These are phyloP conservation scores for Huso huso DNA, from an alignment of 2,797 vertebrate genomes.

Conservation along the genomic window DNA sequence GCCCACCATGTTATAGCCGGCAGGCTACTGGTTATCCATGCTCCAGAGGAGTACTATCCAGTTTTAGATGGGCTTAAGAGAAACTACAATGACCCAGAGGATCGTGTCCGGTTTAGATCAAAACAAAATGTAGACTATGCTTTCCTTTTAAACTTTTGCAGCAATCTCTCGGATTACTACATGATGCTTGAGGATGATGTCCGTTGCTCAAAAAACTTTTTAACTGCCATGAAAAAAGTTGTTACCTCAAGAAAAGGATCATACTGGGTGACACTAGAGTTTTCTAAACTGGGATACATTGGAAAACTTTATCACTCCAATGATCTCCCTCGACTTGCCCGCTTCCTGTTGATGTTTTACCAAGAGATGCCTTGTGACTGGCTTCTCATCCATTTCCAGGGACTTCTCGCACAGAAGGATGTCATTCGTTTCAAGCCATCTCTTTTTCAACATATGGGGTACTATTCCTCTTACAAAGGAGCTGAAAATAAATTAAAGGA, in stretches of 20 bases:
- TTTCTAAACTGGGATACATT: constrained; percentile 96
- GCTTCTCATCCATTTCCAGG: constrained; percentile 90
- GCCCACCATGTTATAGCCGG: constrained; percentile 93
- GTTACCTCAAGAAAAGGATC: constrained; percentile 87
- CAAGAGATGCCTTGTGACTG: constrained; percentile 99
- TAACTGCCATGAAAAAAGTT: constrained; percentile 91
- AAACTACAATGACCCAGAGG: constrained; percentile 95
- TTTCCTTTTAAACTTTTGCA: constrained; percentile 93
- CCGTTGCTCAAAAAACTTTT: constrained; percentile 88
- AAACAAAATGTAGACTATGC: constrained; percentile 98
- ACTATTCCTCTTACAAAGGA: constrained; percentile 94
- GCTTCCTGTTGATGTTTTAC: constrained; percentile 98
- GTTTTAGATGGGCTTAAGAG: constrained; percentile 87
- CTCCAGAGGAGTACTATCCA: constrained; percentile 86
- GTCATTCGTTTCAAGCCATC: constrained; percentile 96
- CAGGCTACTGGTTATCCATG: constrained; percentile 85
- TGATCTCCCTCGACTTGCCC: constrained; percentile 86
- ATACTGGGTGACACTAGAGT: constrained; percentile 97
- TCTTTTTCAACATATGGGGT: constrained; percentile 96
- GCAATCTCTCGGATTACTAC: constrained; percentile 92
- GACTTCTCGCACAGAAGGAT: constrained; percentile 88
- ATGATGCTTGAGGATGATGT: constrained; percentile 97
- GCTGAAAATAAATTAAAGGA: constrained; percentile 95
- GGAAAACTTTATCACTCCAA: constrained; percentile 93
- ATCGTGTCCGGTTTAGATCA: constrained; percentile 89